A percentile compares a stretch with the other conserved stretches of the same genome.
phyloP scores from a whole-genome alignment of 1,140 invertebrate genomes.

The Cardiocondyla obscurior region DNA sequence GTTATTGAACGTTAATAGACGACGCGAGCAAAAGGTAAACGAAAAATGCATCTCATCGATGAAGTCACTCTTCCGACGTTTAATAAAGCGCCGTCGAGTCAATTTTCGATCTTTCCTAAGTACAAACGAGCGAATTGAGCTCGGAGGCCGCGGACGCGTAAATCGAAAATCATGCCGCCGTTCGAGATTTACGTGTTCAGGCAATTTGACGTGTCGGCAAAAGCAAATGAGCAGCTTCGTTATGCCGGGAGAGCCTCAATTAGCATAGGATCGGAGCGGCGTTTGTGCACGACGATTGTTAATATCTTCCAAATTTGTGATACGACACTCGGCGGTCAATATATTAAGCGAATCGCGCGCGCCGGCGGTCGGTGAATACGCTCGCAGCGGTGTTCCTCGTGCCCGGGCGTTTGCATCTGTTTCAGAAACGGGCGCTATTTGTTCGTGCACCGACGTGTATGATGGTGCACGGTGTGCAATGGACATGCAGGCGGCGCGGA shows the following conservation, averaged over 20 bases:
- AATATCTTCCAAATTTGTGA: slow-evolving; percentile 19
- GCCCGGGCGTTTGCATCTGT: slow-evolving; percentile 46
- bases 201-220: neutral
- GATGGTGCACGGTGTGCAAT: slow-evolving; percentile 42
- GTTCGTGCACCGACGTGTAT: slow-evolving; percentile 50
- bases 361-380: slow-evolving; percentile 15
- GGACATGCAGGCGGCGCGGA: slow-evolving; percentile 45
- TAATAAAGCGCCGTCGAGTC: neutral
- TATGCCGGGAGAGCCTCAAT: neutral
- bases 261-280: neutral
- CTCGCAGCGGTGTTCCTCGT: slow-evolving; percentile 11
- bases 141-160: too few species aligned
- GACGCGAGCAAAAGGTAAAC: neutral
- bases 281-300: neutral
- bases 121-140: neutral
- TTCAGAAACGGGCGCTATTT: slow-evolving; percentile 50
- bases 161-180: too few species aligned
- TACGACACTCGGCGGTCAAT: slow-evolving; percentile 27
- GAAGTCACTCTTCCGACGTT: neutral
- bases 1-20: neutral
- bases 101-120: neutral
- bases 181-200: neutral
- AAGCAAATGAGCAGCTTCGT: neutral
- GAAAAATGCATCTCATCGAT: neutral
- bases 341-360: slow-evolving; percentile 32